Conservation (phyloP, 2,113 vertebrate genomes). For the Charadrius vociferus region DNA sequence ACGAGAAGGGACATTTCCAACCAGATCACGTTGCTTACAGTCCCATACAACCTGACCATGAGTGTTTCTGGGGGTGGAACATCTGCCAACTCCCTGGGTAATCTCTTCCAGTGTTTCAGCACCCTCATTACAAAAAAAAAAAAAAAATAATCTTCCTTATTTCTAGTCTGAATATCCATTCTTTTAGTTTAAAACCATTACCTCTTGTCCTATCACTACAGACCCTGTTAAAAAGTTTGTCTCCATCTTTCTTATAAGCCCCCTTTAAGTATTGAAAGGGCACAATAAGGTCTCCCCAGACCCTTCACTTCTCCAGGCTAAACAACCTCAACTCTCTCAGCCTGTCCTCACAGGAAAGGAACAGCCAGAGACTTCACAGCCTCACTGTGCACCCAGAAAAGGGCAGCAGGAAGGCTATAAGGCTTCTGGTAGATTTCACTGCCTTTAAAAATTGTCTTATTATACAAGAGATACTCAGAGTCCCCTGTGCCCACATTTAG, state of each 20-base stretch:
- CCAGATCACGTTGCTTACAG: not conserved
- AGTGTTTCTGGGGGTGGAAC: not conserved
- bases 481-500: not conserved
- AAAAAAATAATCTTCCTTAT: not conserved
- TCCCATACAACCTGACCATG: fast-evolving
- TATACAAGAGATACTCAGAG: not conserved
- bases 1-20: not conserved
- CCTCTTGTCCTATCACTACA: not conserved
- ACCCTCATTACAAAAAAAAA: not conserved
- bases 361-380: not conserved
- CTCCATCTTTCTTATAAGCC: not conserved
- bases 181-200: not conserved
- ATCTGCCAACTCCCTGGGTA: not conserved
- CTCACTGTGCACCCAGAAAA: not conserved
- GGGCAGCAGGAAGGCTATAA: not conserved
- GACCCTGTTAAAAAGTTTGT: not conserved
- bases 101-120: fast-evolving
- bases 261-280: not conserved
- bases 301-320: not conserved
- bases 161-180: not conserved
- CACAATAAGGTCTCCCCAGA: fast-evolving
- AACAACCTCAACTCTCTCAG: not conserved
- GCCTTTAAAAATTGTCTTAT: not conserved
- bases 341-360: not conserved
- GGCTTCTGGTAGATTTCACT: not conserved